Base-by-base conservation (phyloP, 2,888 invertebrate species). In the Dryomyza anilis region DNA sequence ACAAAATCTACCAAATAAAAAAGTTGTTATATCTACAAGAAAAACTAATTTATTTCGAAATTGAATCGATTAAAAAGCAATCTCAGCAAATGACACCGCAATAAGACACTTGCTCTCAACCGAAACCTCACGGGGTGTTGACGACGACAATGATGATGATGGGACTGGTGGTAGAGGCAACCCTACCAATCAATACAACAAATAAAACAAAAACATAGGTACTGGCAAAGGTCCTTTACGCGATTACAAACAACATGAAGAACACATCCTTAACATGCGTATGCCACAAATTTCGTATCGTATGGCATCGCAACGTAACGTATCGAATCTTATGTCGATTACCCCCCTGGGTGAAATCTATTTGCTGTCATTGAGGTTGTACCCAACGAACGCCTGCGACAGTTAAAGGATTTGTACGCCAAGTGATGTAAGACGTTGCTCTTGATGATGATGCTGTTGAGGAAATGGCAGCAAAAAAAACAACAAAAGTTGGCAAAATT, bases 1-100 rank as follows among this genome's bases (percentile, higher is more conserved):
- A n/a, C n/a, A n/a, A n/a, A n/a, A n/a, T n/a, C n/a, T n/a, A n/a
- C n/a, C n/a, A n/a, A n/a, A n/a, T n/a, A n/a, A n/a, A n/a, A n/a
- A n/a, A n/a, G n/a, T n/a, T n/a, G n/a, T n/a, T n/a, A n/a, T n/a
- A n/a, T n/a, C n/a, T n/a, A n/a, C n/a, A 29, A 29, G 30, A 59
- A 75, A 72, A 81, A 80, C 80, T 79, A 81, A 81, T 81, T 82
- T 82, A 81, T 81, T 81, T 78, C 75, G 77, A 82, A 81, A 81
- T 81, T 81, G 81, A 82, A 81, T 80, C 81, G 81, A 81, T 81
- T 81, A 81, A 81, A 81, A 82, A 80, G 81, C 82, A 82, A 81
- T 81, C 78, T 76, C 73, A 78, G 71, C 71, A 70, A 77, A 73
- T 74, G 74, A 78, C 73, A 71, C 74, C 60, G 57, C 73, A 69